Evolutionary conservation across 2,888 invertebrate species (phyloP), one percentile per base, ranked within the genome.

Genomic region (Eucriotettix oculatus): DNA sequence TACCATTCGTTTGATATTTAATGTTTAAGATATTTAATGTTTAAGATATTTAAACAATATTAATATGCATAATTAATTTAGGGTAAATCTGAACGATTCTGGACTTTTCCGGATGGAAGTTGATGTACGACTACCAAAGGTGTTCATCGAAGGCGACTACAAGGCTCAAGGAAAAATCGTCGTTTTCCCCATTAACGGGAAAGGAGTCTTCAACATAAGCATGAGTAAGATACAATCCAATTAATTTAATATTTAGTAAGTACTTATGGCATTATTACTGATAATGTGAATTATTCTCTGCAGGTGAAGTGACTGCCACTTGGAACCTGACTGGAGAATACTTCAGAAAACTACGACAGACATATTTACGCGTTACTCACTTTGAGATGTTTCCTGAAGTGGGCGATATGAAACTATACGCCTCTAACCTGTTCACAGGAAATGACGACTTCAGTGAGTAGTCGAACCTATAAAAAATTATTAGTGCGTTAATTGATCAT

Each of bases 351-450:
- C 75, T 79, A 63, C 76, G 76, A 10, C 78, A 79, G 56, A 77
- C 77, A 9, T 81, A 77, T 69, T 65, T 84, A 65, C 74, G 75
- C 63, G 72, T 83, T n/a, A 75, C 78, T 40, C 78, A 79, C 16
- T 82, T 84, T 68, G 78, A 78, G 68, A 74, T 82, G 73, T 74
- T 77, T 44, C 85, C 86, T 9, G 82, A 83, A 67, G 74, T 86
- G 16, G 80, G 81, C 16, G 76, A 76, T 61, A 78, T 86, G 79
- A 77, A 76, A 61, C 72, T 83, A 40, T 76, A 76, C 67, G 76
- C 84, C 58, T 76, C 75, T 42, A 84, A 84, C 61, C 68, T 82
- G 10, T 78, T 81, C 67, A 76, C 79, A 60, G 80, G 84, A 66
- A 82, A 83, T 67, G 74, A 75, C 1, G 78, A 78, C 52, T 71